These are phyloP conservation scores for Amorpha juglandis DNA, from an alignment of 2,888 invertebrate genomes.

Conservation along the genomic window DNA sequence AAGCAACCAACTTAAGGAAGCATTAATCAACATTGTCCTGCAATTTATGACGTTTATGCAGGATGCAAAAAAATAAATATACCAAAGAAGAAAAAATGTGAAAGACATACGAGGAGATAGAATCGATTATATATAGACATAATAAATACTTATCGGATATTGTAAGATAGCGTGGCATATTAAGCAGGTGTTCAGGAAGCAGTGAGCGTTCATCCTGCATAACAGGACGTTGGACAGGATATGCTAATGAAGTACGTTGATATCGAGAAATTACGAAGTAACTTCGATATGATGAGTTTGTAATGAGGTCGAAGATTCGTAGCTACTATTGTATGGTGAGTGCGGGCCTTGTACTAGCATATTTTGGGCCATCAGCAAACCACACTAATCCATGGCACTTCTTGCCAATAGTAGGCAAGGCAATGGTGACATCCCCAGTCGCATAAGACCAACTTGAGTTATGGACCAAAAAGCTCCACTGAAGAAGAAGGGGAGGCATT, in stretches of 20 bases:
- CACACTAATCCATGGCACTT: too few species aligned
- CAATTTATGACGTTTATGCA: background rate
- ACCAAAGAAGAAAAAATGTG: slow-evolving; percentile 1
- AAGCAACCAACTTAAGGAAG: background rate
- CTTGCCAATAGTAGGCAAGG: too few species aligned
- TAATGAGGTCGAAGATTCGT: background rate
- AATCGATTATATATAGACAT: slow-evolving; percentile 31
- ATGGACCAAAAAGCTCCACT: too few species aligned
- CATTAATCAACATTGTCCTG: background rate
- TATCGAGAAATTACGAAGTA: background rate
- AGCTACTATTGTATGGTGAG: background rate
- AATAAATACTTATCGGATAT: slow-evolving; percentile 46
- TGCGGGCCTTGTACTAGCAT: too few species aligned
- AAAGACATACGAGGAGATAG: background rate
- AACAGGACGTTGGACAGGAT: slow-evolving; percentile 43
- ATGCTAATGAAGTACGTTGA: slow-evolving; percentile 8
- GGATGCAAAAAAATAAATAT: background rate
- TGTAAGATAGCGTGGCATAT: slow-evolving; percentile 48
- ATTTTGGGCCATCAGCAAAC: too few species aligned
- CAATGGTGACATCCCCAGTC: too few species aligned
- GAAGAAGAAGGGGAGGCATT: too few species aligned
- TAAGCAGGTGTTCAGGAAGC: slow-evolving; percentile 55
- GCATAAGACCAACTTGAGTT: too few species aligned
- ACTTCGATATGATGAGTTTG: background rate
- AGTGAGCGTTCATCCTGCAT: slow-evolving; percentile 28